phyloP scores from a whole-genome alignment of 2,888 invertebrate species.

The Machimus atricapillus region DNA sequence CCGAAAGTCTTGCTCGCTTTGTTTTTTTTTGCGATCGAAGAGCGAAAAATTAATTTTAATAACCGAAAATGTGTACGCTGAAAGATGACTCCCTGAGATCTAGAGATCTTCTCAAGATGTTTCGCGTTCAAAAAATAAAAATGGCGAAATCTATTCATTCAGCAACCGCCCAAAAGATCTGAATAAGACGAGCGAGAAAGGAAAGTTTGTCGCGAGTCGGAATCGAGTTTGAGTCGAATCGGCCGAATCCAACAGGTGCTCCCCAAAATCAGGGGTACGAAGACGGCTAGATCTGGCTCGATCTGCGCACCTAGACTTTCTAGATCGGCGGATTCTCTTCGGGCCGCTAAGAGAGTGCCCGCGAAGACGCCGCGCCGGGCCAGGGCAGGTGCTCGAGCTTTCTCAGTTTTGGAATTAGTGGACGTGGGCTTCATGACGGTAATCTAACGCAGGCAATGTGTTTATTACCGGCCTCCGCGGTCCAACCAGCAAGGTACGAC shows the following conservation, averaged over 20 bases:
- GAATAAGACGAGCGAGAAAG: slow-evolving; percentile 18
- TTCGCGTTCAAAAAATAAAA: not conserved
- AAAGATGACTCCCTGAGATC: not conserved
- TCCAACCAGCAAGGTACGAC: slow-evolving; percentile 1
- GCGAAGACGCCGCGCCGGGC: not conserved
- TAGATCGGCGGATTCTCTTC: not conserved
- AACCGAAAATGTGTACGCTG: not conserved
- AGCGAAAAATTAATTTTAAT: not conserved
- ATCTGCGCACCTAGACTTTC: not conserved
- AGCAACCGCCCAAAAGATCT: slow-evolving; percentile 1
- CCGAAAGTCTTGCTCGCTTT: not conserved
- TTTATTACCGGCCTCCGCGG: not conserved
- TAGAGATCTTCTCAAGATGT: not conserved
- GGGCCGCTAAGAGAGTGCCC: not conserved
- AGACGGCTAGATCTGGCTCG: not conserved
- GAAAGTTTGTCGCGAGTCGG: not conserved
- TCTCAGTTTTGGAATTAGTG: not conserved
- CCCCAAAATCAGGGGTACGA: not conserved
- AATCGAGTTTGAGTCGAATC: not conserved
- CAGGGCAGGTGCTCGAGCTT: slow-evolving; percentile 13
- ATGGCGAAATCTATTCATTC: slow-evolving; percentile 21
- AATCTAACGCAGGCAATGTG: slow-evolving; percentile 25
- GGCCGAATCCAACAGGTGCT: slow-evolving; percentile 11
- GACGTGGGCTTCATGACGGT: slow-evolving; percentile 6
- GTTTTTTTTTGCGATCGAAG: not conserved